A percentile compares a stretch with the other conserved stretches of the same genome.
phyloP scores from a whole-genome alignment of 2,797 vertebrate genomes.

The Molossus molossus region DNA sequence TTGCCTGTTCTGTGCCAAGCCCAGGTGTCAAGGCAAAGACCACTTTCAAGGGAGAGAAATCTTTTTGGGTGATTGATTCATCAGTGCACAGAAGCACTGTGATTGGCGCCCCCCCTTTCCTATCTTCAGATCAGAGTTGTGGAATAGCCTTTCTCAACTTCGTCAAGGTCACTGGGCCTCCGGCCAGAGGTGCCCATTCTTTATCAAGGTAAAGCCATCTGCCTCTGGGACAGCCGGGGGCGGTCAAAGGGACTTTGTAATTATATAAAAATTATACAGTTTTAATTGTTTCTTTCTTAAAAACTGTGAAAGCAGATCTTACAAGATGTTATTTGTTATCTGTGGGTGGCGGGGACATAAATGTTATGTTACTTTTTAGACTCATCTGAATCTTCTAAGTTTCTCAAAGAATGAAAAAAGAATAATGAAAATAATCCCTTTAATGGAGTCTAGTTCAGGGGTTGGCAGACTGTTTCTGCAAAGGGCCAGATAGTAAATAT shows the following conservation, averaged over 20 bases:
- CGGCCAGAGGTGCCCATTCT: not conserved
- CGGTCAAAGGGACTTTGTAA: not conserved
- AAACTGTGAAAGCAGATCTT: constrained; percentile 23
- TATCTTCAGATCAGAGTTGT: not conserved
- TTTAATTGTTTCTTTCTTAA: not conserved
- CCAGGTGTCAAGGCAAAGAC: not conserved
- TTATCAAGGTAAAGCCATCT: not conserved
- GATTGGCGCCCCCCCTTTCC: not conserved
- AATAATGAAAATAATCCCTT: not conserved
- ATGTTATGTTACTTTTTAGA: constrained; percentile 16
- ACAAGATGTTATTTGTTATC: not conserved
- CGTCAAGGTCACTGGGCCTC: not conserved
- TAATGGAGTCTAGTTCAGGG: not conserved
- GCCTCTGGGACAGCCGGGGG: not conserved
- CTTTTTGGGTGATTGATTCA: not conserved
- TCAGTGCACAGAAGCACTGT: not conserved
- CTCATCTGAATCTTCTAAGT: constrained; percentile 26
- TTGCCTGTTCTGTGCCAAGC: not conserved
- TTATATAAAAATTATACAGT: not conserved
- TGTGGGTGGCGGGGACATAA: constrained; percentile 17
- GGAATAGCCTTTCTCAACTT: not conserved
- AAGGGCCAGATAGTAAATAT: constrained; percentile 6
- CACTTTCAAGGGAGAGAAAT: not conserved
- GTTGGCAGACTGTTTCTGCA: not conserved
- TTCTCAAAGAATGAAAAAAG: constrained; percentile 12